Base-by-base conservation (phyloP, 1,140 invertebrate genomes). In the Phortica variegata region DNA sequence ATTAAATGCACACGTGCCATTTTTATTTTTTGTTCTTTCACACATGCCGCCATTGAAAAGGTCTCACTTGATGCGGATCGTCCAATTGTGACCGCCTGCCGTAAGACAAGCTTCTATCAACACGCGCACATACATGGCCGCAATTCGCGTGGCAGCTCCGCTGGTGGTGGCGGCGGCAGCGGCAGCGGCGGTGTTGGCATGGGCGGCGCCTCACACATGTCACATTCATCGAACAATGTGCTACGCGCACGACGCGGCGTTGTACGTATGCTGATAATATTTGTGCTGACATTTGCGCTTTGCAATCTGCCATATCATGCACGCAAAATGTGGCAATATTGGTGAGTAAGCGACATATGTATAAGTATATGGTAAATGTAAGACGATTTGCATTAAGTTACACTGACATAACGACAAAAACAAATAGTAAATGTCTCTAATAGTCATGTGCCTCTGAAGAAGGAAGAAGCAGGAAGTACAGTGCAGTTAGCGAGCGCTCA, bases 301-400 rank as follows among this genome's bases (percentile, higher is more conserved):
- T 93, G 90, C 78, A 91, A 93, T 74, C 75, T 93, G 17, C 90
- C 90, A 1, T 87, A 89, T 75, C 90, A 93, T 77, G 85, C 86
- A 1, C 80, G 89, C 9, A 90, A 91, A 66, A 84, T 91, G 77
- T 89, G 89, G 85, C 85, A 89, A 60, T 81, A 84, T 56, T 85
- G 81, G 82, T 75, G 68, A 79, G 50, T 73, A 26, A 26, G n/a
- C n/a, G n/a, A n/a, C n/a, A n/a, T n/a, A n/a, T n/a, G n/a, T n/a
- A n/a, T n/a, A n/a, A n/a, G n/a, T n/a, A n/a, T n/a, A n/a, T n/a
- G n/a, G n/a, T n/a, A n/a, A n/a, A n/a, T n/a, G n/a, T n/a, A n/a
- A n/a, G n/a, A 26, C 5, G 10, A 26, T 26, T 26, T 26, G 23
- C 23, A 26, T 26, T 6, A 26, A 26, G 23, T 26, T n/a, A n/a